These are phyloP conservation scores for Archivesica marissinica DNA, from an alignment of 1,140 invertebrate genomes.

Conservation along the genomic window DNA sequence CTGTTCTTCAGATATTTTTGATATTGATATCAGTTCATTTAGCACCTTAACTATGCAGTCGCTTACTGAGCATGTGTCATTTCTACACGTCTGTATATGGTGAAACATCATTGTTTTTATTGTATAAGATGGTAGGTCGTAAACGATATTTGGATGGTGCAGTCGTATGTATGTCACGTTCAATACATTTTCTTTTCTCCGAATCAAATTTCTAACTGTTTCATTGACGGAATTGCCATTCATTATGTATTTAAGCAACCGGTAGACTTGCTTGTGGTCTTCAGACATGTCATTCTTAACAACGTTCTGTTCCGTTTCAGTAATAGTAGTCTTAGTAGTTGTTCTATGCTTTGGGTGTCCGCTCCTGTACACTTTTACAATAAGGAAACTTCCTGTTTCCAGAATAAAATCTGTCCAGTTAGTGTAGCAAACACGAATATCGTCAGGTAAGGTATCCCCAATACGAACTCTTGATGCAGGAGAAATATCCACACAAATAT, in stretches of 20 bases:
- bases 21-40: background rate
- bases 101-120: background rate
- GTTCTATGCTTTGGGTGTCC: background rate
- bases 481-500: background rate
- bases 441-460: background rate
- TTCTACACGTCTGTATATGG: background rate
- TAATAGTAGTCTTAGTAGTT: background rate
- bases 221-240: background rate
- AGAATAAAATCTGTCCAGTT: background rate
- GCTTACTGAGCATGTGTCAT: background rate
- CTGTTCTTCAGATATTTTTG: too few species aligned
- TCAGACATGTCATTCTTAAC: background rate
- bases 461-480: background rate
- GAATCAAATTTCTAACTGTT: too few species aligned
- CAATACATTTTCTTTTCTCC: too few species aligned
- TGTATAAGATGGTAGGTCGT: too few species aligned
- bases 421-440: background rate
- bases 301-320: background rate
- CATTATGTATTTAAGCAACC: background rate
- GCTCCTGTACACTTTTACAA: background rate
- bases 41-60: background rate
- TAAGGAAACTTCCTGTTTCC: background rate
- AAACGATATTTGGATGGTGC: too few species aligned
- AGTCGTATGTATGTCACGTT: too few species aligned
- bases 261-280: background rate